Conservation (phyloP, 1,140 invertebrate species). For the Zaprionus africanus region DNA sequence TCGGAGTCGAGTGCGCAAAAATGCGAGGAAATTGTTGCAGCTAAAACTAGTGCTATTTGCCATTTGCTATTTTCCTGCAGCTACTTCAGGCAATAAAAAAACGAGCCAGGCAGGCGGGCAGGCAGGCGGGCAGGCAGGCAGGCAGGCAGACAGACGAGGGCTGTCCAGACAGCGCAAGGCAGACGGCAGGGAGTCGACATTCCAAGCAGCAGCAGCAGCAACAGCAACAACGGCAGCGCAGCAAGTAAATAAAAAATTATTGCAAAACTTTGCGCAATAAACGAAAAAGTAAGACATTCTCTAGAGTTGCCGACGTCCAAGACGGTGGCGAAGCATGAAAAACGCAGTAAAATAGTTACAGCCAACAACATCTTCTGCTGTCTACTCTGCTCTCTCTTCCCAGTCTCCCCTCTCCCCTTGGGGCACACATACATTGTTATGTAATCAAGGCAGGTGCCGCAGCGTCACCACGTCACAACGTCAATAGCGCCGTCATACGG, state of each 20-base stretch:
- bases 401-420: not conserved
- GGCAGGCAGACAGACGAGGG: not conserved
- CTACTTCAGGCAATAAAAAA: constrained; percentile 68
- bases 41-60: constrained; percentile 61
- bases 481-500: constrained; percentile 33
- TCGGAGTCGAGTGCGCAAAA: constrained; percentile 24
- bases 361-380: constrained; percentile 46
- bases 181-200: constrained; percentile 10
- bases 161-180: not conserved
- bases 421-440: constrained; percentile 50
- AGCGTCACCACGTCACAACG: constrained; percentile 12
- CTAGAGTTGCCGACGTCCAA: constrained; percentile 18
- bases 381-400: not conserved
- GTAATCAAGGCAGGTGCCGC: constrained; percentile 72
- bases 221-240: constrained; percentile 31
- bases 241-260: constrained; percentile 81
- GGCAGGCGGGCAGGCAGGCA: too few relatives aligned
- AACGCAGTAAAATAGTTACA: constrained; percentile 74
- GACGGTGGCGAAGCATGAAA: constrained; percentile 69
- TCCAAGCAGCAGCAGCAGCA: constrained; percentile 18
- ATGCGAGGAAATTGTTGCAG: constrained; percentile 70
- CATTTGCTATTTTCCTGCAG: constrained; percentile 57
- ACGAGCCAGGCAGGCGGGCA: constrained; percentile 23
- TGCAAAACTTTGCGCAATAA: constrained; percentile 79
- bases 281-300: constrained; percentile 80